These are phyloP conservation scores for Cephus runcator DNA, from an alignment of 2,888 invertebrate genomes.

Conservation along the genomic window DNA sequence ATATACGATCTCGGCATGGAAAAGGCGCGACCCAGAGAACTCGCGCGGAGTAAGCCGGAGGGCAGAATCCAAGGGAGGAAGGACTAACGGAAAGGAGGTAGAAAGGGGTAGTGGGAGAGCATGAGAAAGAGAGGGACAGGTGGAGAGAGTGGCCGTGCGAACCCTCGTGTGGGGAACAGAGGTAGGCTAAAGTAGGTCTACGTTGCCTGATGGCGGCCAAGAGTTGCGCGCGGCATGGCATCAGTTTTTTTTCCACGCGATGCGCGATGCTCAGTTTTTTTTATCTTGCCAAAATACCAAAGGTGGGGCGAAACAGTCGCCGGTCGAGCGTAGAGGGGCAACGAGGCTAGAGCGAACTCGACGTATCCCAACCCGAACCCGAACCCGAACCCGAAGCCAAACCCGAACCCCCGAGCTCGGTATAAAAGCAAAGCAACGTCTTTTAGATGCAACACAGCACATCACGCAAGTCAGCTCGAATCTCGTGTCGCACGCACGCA, in stretches of 20 bases:
- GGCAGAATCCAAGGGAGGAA: no score
- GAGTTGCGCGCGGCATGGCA: no score
- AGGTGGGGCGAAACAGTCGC: constrained; percentile 20
- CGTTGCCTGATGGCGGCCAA: no score
- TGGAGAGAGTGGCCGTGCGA: constrained; percentile 5
- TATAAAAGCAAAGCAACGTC: constrained; percentile 65
- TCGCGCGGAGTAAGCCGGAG: no score
- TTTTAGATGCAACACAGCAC: constrained; percentile 64
- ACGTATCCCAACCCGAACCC: constrained; percentile 33
- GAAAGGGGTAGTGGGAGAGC: constrained; percentile 16
- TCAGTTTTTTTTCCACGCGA: constrained; percentile 17
- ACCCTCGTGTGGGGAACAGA: neutral
- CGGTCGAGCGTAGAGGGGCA: constrained; percentile 11
- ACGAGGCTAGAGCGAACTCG: constrained; percentile 41
- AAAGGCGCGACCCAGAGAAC: constrained; percentile 15
- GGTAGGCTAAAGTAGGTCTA: neutral
- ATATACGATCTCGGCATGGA: no score
- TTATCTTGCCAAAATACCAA: constrained; percentile 21
- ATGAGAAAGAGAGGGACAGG: constrained; percentile 11
- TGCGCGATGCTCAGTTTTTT: constrained; percentile 17
- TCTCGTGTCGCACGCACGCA: constrained; percentile 31
- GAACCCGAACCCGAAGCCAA: constrained; percentile 19
- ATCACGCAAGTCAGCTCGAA: constrained; percentile 61
- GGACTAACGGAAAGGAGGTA: no score
- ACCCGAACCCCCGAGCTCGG: constrained; percentile 47